Evolutionary conservation across 2,888 invertebrate genomes (phyloP).

Genomic region (Leptinotarsa tumamoca): DNA sequence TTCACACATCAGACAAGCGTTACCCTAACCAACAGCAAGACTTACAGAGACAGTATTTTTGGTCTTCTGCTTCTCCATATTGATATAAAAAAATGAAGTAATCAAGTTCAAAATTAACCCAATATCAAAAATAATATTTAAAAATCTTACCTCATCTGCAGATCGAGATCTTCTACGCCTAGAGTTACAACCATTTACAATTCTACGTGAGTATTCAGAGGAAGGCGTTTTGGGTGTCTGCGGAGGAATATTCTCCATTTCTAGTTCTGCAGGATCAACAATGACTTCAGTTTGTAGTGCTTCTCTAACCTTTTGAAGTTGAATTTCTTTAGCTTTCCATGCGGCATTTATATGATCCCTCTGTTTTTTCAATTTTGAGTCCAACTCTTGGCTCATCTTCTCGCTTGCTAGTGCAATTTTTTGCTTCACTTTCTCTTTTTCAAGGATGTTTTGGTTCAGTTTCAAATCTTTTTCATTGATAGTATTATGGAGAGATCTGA

Average conservation of each 20-base stretch:
- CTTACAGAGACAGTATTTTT: too few species aligned
- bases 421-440: constrained; percentile 76
- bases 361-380: constrained; percentile 72
- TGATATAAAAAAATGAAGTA: background rate
- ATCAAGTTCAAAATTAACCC: background rate
- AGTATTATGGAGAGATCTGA: constrained; percentile 54
- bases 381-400: constrained; percentile 79
- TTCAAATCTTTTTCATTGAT: constrained; percentile 75
- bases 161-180: constrained; percentile 39
- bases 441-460: constrained; percentile 74
- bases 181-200: constrained; percentile 26
- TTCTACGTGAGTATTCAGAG: constrained; percentile 20
- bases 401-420: constrained; percentile 80
- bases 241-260: constrained; percentile 34
- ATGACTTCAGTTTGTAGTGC: constrained; percentile 44
- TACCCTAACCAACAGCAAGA: too few species aligned
- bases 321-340: constrained; percentile 73
- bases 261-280: constrained; percentile 35
- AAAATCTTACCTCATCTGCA: constrained; percentile 36
- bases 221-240: constrained; percentile 25
- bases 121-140: background rate
- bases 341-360: constrained; percentile 69
- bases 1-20: too few species aligned
- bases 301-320: constrained; percentile 67
- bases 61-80: too few species aligned